Base-by-base conservation (phyloP, 2,113 vertebrate species). In the Sula dactylatra region DNA sequence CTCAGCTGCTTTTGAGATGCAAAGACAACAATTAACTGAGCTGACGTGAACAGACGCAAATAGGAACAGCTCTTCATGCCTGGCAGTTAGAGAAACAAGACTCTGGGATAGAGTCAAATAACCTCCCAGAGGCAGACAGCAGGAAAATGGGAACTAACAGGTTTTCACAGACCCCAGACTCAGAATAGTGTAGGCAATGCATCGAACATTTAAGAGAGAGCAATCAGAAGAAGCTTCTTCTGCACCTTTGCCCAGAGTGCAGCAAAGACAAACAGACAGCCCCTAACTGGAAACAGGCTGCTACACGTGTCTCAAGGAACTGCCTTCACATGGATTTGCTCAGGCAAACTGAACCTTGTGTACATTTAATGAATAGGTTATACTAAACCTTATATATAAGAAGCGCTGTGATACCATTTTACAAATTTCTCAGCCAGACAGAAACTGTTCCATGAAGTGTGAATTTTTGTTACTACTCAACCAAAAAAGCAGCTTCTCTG, bases 11-110 rank as follows among this genome's bases (percentile, higher is more conserved):
- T 61, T 76, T 21, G 58, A 92, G 88, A 77, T 61, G 77, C 83
- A 86, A 61, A 96, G 72, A 91, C 86, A 95, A 93, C 77, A 92
- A 76, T 94, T 93, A 94, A 65, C 54, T 1, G 71, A 70, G 67
- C 88, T 97, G 93, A 93, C 17, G 59, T 20, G 87, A 87, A 9
- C 44, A 56, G 85, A 67, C 8, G 2, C 40, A 82, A 91, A 89
- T 13, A 84, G 80, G 82, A 88, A 26, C 79, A 90, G 83, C 62
- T 86, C 92, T 52, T 52, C 65, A 8, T 38, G 86, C 88, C 72
- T 45, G 31, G 38, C 78, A 78, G 62, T 32, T 11, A 45, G 52
- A 82, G 44, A 59, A 76, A 52, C 49, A 54, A 47, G 70, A 56
- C 70, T 73, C 38, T 3, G 65, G 27, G 65, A 58, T 3, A 45